Conservation (phyloP, 2,113 vertebrate genomes). For the Gopherus flavomarginatus region DNA sequence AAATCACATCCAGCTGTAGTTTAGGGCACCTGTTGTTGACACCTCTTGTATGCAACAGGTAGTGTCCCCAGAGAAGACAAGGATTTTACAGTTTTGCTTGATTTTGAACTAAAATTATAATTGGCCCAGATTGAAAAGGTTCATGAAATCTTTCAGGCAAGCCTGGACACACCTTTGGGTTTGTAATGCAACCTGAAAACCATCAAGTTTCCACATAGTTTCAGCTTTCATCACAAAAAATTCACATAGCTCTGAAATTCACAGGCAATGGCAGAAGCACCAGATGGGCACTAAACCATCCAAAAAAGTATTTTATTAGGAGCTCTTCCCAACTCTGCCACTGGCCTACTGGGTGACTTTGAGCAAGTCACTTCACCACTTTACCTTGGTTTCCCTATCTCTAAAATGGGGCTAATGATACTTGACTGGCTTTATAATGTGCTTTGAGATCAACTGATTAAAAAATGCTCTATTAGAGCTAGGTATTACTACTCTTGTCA, state of each 20-base stretch:
- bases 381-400: too few relatives aligned
- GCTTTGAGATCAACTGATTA: too few relatives aligned
- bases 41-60: neutral
- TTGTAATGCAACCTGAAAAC: neutral
- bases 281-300: too few relatives aligned
- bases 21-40: neutral
- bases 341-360: too few relatives aligned
- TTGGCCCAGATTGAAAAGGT: neutral
- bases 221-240: neutral
- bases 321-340: too few relatives aligned
- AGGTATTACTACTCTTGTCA: too few relatives aligned
- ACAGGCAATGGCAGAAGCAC: neutral
- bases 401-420: too few relatives aligned
- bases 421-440: too few relatives aligned
- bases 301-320: neutral
- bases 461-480: too few relatives aligned
- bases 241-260: neutral
- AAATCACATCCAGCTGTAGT: neutral
- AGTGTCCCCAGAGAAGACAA: rapidly evolving
- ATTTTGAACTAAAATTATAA: neutral
- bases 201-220: neutral
- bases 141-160: neutral
- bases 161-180: neutral
- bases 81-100: neutral
- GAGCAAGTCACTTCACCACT: too few relatives aligned